These are phyloP conservation scores for Orbicella faveolata DNA, from an alignment of 64 coral and sea anemone genomes.

Conservation along the genomic window DNA sequence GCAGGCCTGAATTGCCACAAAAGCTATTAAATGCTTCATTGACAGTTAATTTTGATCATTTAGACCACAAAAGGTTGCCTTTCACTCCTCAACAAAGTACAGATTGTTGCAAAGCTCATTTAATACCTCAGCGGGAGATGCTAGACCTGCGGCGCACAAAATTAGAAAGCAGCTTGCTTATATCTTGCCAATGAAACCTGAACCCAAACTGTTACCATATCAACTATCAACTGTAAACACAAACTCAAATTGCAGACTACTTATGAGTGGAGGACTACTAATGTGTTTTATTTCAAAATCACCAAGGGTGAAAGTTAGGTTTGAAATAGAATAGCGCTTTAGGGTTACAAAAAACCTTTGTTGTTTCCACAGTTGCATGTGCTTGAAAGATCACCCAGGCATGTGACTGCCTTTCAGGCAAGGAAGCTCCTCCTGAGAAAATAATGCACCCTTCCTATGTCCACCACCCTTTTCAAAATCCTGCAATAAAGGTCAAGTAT, in stretches of 20 bases:
- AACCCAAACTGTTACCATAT: conserved; percentile 12
- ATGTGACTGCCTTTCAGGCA: background rate
- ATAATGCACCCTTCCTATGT: background rate
- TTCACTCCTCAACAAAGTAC: background rate
- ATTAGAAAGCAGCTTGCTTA: conserved; percentile 3
- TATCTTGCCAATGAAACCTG: background rate
- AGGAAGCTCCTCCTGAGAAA: background rate
- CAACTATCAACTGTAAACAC: background rate
- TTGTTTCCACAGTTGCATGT: background rate
- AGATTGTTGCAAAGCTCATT: background rate
- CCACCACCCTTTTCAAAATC: background rate
- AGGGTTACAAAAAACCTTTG: background rate
- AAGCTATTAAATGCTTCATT: conserved; percentile 27
- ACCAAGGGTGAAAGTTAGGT: background rate
- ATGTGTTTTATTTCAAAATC: background rate
- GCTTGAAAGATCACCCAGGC: background rate
- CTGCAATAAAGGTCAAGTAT: background rate
- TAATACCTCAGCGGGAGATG: background rate
- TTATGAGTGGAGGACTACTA: background rate
- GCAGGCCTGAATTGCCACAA: background rate
- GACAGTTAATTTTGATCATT: conserved; percentile 2
- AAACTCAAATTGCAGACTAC: background rate
- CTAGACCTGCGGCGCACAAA: background rate
- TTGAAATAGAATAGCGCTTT: background rate
- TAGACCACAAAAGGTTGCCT: background rate